phyloP scores from a whole-genome alignment of 2,797 vertebrate genomes.

The Uromys caudimaculatus region DNA sequence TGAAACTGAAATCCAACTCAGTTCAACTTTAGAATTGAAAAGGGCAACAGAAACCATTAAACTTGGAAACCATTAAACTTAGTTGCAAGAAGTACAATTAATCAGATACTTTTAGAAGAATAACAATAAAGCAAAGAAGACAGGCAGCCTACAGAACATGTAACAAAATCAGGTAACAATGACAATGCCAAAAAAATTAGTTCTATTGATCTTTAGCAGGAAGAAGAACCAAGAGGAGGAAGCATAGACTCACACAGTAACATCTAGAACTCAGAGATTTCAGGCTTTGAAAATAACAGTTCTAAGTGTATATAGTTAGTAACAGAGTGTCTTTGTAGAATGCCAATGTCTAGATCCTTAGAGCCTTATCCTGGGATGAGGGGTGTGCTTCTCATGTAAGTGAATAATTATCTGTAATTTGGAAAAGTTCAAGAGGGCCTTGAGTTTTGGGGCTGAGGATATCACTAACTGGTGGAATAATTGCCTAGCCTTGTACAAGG shows the following conservation, averaged over 20 bases:
- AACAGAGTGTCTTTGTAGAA: neutral
- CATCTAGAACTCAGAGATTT: neutral
- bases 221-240: neutral
- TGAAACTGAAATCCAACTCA: conserved; percentile 57
- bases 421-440: neutral
- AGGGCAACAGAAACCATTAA: conserved; percentile 55
- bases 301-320: neutral
- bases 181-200: neutral
- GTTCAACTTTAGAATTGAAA: conserved; percentile 63
- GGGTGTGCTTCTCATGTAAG: neutral
- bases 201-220: conserved; percentile 38
- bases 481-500: no score
- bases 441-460: neutral
- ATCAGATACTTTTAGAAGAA: conserved; percentile 65
- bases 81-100: conserved; percentile 33
- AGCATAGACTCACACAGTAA: neutral
- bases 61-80: conserved; percentile 52
- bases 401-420: neutral
- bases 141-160: neutral
- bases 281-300: neutral
- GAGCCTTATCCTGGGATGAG: neutral
- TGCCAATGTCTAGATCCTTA: neutral
- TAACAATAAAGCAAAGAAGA: neutral
- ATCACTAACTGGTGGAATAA: neutral
- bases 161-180: neutral